Evolutionary conservation across 2,797 vertebrate species (phyloP).

Genomic region (Caiman crocodilus): DNA sequence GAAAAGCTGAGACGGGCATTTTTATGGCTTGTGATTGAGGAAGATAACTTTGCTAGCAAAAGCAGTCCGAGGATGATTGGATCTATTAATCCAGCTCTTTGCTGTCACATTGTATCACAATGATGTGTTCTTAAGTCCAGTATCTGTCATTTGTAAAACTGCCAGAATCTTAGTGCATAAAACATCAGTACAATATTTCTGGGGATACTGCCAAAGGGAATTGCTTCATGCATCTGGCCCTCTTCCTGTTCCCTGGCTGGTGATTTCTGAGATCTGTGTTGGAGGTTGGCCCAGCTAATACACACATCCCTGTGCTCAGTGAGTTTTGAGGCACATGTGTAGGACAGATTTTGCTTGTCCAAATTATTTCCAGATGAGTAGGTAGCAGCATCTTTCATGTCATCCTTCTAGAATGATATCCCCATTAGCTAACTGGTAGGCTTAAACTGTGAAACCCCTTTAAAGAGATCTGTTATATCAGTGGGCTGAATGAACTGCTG

Average conservation of each 20-base stretch:
- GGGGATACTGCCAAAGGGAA: conserved; percentile 59
- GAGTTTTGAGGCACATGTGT: rapidly evolving
- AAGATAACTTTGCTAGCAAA: conserved; percentile 15
- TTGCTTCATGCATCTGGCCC: not conserved
- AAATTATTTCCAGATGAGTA: not conserved
- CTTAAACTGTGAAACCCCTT: not conserved
- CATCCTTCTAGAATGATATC: not conserved
- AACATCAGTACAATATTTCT: conserved; percentile 41
- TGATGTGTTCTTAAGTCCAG: conserved; percentile 1
- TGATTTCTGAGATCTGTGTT: not conserved
- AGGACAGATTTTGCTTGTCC: not conserved
- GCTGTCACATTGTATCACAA: not conserved
- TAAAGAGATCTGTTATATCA: not conserved
- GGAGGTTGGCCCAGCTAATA: not conserved
- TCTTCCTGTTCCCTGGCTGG: not conserved
- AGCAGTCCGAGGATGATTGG: conserved; percentile 22
- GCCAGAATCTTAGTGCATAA: conserved; percentile 3
- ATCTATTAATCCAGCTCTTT: conserved; percentile 19
- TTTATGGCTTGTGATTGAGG: not conserved
- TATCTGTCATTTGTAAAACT: conserved; percentile 29
- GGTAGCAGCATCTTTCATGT: rapidly evolving
- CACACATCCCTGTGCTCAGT: rapidly evolving
- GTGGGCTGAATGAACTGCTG: not conserved
- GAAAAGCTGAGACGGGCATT: not conserved
- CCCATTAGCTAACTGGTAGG: not conserved